phyloP scores from a whole-genome alignment of 2,888 invertebrate species.

The Himalopsyche kuldschensis region DNA sequence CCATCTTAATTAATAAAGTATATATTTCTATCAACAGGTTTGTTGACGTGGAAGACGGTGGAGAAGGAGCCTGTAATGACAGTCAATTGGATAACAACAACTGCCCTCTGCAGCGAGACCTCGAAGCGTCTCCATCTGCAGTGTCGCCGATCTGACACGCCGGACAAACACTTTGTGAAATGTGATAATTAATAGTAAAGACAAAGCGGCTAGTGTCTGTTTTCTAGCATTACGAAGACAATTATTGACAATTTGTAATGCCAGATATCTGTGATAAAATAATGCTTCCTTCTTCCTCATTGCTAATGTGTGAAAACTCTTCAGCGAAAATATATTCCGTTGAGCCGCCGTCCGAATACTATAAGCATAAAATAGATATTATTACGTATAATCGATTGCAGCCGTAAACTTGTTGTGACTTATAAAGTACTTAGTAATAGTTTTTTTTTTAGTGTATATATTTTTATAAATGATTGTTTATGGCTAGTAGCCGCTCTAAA shows the following conservation, averaged over 20 bases:
- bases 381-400: not conserved
- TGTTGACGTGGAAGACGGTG: slow-evolving; percentile 35
- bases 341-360: not conserved
- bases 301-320: not conserved
- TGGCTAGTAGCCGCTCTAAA: too few relatives aligned
- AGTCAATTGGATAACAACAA: slow-evolving; percentile 34
- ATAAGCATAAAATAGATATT: not conserved
- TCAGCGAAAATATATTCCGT: not conserved
- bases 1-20: too few relatives aligned
- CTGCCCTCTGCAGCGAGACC: slow-evolving; percentile 35
- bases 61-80: slow-evolving; percentile 19
- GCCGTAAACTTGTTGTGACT: not conserved
- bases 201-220: not conserved
- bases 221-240: not conserved
- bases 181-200: slow-evolving; percentile 19
- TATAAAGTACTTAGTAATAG: not conserved
- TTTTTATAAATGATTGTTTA: not conserved
- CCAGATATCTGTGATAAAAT: not conserved
- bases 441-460: not conserved
- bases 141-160: not conserved
- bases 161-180: not conserved
- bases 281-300: not conserved
- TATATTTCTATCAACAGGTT: slow-evolving; percentile 21
- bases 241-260: not conserved
- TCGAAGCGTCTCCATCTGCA: slow-evolving; percentile 32